phyloP scores from a whole-genome alignment of 2,113 vertebrate genomes.

The Kryptolebias marmoratus region DNA sequence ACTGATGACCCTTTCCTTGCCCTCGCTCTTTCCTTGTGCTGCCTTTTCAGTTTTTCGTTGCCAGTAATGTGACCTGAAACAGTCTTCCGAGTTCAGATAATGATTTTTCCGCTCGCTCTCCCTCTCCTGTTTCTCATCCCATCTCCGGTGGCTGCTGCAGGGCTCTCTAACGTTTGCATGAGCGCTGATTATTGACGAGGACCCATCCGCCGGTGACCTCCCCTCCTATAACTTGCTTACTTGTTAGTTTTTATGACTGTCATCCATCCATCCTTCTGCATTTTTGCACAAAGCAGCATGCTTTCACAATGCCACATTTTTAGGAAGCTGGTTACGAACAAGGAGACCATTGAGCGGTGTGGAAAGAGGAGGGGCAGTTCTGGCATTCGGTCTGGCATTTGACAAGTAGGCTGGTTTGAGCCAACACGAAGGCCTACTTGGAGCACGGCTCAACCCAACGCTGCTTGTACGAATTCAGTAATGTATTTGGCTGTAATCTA shows the following conservation, averaged over 20 bases:
- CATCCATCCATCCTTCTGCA: constrained; percentile 25
- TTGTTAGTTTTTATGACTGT: constrained; percentile 28
- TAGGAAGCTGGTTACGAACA: constrained; percentile 69
- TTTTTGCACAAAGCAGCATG: constrained; percentile 47
- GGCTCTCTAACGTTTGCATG: constrained; percentile 30
- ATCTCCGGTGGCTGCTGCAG: constrained; percentile 27
- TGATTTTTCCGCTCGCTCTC: constrained; percentile 55
- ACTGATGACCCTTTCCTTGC: background rate
- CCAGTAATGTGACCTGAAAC: constrained; percentile 42
- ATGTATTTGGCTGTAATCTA: constrained; percentile 20
- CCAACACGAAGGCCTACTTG: constrained; percentile 39
- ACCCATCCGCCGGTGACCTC: constrained; percentile 26
- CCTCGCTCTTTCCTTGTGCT: background rate
- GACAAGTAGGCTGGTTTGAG: constrained; percentile 64
- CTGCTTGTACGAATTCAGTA: constrained; percentile 32
- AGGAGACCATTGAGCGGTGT: constrained; percentile 70
- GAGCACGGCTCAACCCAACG: constrained; percentile 39
- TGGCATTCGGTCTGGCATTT: constrained; percentile 60
- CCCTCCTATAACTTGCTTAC: constrained; percentile 16
- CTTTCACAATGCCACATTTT: constrained; percentile 61
- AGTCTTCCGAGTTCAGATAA: constrained; percentile 51
- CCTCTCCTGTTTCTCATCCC: constrained; percentile 17
- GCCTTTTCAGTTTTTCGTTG: constrained; percentile 25
- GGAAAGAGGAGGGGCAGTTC: constrained; percentile 51
- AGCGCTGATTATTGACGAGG: constrained; percentile 38